Percentiles rank a stretch among this genome's conserved stretches.
Conservation (phyloP, 2,113 vertebrate species). For the Riparia riparia region DNA sequence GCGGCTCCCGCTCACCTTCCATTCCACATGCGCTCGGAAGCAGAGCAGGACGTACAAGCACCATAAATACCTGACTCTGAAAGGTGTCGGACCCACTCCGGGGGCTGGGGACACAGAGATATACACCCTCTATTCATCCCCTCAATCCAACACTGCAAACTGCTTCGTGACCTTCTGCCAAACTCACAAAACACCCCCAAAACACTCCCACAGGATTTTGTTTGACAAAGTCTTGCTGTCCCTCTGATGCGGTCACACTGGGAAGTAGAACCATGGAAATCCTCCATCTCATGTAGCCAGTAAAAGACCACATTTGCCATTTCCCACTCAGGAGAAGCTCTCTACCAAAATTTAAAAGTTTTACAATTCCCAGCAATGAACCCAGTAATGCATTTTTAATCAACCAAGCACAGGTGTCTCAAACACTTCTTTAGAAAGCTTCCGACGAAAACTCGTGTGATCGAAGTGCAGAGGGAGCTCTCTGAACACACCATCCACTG, state of each 20-base stretch:
- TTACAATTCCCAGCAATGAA: background rate
- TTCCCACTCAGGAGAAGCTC: background rate
- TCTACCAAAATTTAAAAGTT: background rate
- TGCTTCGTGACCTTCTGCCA: background rate
- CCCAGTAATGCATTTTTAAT: background rate
- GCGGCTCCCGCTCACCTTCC: background rate
- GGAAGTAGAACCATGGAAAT: background rate
- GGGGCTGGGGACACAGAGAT: background rate
- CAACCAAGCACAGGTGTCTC: rapidly evolving
- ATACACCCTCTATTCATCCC: too few relatives aligned
- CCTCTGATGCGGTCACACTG: rapidly evolving
- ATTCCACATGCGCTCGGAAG: background rate
- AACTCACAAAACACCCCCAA: rapidly evolving
- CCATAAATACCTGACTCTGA: rapidly evolving
- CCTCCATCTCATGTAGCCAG: rapidly evolving
- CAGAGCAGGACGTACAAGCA: rapidly evolving
- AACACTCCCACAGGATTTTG: background rate
- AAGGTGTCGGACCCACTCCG: rapidly evolving
- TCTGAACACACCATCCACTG: rapidly evolving
- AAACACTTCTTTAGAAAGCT: background rate
- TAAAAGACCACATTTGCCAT: background rate
- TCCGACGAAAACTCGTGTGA: rapidly evolving
- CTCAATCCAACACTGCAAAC: rapidly evolving
- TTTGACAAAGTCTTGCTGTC: background rate
- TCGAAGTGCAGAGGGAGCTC: background rate